phyloP scores from a whole-genome alignment of 1,140 invertebrate species.

The Asobara japonica region DNA sequence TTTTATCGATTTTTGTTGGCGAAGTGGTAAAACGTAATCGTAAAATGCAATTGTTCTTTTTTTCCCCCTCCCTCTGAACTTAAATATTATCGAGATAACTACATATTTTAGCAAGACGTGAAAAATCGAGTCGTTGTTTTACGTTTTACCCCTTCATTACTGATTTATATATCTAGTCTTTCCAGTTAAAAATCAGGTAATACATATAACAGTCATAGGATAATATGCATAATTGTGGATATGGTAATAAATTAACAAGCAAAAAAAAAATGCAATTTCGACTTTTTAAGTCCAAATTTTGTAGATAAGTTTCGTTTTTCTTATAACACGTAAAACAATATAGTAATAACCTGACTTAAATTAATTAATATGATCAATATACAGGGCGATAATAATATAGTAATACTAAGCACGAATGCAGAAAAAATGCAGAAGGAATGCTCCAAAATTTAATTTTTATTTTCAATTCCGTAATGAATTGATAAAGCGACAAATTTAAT shows the following conservation, averaged over 20 bases:
- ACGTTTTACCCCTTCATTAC: background rate
- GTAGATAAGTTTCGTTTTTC: background rate
- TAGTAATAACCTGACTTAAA: slow-evolving; percentile 4
- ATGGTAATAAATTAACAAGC: slow-evolving; percentile 3
- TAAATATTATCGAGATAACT: background rate
- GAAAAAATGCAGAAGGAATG: slow-evolving; percentile 50
- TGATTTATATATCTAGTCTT: background rate
- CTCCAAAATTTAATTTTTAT: background rate
- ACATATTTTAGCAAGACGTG: background rate
- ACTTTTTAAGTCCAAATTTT: background rate
- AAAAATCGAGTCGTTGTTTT: background rate
- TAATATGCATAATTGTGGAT: background rate
- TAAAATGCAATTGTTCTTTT: slow-evolving; percentile 37
- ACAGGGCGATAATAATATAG: slow-evolving; percentile 43
- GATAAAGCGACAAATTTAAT: background rate
- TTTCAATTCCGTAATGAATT: background rate
- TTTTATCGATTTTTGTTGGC: slow-evolving; percentile 46
- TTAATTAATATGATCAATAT: background rate
- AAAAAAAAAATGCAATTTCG: slow-evolving; percentile 8
- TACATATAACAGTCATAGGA: slow-evolving; percentile 16
- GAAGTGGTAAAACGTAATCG: slow-evolving; percentile 60
- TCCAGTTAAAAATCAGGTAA: slow-evolving; percentile 6
- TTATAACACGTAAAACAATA: background rate
- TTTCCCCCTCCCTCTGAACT: too few species aligned
- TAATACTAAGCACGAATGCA: slow-evolving; percentile 57